Evolutionary conservation across 2,113 vertebrate species (phyloP), one percentile per base, ranked within the genome.

Genomic region (Vidua chalybeata): DNA sequence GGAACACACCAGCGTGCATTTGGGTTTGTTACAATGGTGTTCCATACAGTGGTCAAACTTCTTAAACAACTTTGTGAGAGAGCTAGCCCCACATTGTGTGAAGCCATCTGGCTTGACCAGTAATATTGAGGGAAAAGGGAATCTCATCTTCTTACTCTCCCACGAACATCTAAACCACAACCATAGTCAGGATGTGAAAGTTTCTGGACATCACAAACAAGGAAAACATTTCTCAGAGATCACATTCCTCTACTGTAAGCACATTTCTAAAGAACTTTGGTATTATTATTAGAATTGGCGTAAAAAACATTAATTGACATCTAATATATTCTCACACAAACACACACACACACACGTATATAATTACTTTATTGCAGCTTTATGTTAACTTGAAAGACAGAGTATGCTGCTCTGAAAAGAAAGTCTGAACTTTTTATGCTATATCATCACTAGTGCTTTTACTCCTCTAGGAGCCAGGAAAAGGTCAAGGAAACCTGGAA

Each of bases 341-440:
- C 15, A 19, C 2, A 43, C 5, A 30, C 10, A 31, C 15, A 19
- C 2, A 7, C 0, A 9, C 4, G 11, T 27, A 11, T 41, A 27
- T 15, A 27, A 56, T 55, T 9, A 55, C 11, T 46, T 52, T 49
- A 35, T n/a, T 69, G 5, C 2, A 66, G 15, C 33, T 3, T 51
- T 58, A 5, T 35, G 8, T 8, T 83, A 27, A 30, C 15, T 66
- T 45, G 51, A 90, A 56, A 56, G 26, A 51, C 5, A 46, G 33
- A 54, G 2, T 31, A 19, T 66, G 17, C 3, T 74, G 52, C 26
- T 55, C 15, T 71, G 27, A 62, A 89, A 61, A 69, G 15, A 69
- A 88, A 62, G 20, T 26, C 12, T 71, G 17, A 78, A 79, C 11
- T 39, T 78, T 43, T 85, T 39, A 39, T 74, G 7, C 17, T 30